phyloP scores from a whole-genome alignment of 2,113 vertebrate species.

The Phycodurus eques region DNA sequence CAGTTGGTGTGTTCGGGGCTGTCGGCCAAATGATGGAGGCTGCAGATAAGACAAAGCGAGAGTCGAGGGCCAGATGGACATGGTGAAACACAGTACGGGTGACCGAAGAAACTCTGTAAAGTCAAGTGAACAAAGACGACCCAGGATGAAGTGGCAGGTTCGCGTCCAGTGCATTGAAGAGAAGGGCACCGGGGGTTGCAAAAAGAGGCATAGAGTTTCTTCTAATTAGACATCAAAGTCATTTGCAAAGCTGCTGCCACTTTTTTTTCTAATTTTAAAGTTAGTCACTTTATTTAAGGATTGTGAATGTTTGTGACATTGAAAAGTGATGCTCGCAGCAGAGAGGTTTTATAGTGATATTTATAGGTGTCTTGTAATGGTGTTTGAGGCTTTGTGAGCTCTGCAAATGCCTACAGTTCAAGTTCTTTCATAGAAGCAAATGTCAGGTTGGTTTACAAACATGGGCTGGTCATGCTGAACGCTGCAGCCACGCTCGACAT shows the following conservation, averaged over 20 bases:
- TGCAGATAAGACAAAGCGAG: slow-evolving; percentile 55
- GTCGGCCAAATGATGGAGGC: slow-evolving; percentile 63
- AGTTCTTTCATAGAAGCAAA: slow-evolving; percentile 7
- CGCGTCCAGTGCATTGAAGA: slow-evolving; percentile 45
- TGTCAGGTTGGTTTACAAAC: slow-evolving; percentile 37
- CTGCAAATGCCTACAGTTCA: slow-evolving; percentile 4
- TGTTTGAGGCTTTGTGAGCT: neutral
- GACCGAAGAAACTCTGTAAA: slow-evolving; percentile 49
- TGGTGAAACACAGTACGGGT: slow-evolving; percentile 55
- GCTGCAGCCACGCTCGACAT: slow-evolving; percentile 21
- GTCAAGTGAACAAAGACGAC: slow-evolving; percentile 56
- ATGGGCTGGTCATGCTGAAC: slow-evolving; percentile 10
- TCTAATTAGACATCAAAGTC: neutral
- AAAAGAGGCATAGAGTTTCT: slow-evolving; percentile 12
- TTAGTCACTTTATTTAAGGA: neutral
- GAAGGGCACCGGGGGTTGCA: slow-evolving; percentile 17
- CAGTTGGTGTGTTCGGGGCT: slow-evolving; percentile 61
- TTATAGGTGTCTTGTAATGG: slow-evolving; percentile 2
- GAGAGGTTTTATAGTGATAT: neutral
- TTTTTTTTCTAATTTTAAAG: neutral
- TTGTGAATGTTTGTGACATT: neutral
- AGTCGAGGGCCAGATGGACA: slow-evolving; percentile 63
- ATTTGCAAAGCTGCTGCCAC: neutral
- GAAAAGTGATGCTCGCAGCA: neutral
- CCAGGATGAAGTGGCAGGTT: slow-evolving; percentile 50